Evolutionary conservation across 2,888 invertebrate genomes (phyloP), one percentile per base, ranked within the genome.

Genomic region (Ctena decussata): DNA sequence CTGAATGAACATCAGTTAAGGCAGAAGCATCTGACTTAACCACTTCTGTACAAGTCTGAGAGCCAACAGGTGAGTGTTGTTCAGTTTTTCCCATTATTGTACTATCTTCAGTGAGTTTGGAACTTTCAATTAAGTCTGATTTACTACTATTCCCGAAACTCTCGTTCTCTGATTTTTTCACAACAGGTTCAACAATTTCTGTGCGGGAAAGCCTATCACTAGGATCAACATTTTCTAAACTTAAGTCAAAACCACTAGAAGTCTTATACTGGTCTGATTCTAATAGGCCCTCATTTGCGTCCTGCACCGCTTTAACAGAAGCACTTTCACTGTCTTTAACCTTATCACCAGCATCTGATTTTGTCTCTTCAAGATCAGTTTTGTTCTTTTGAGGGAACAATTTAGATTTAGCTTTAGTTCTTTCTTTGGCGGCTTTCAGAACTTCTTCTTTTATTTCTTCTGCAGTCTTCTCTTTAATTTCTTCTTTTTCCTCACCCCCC

Each of bases 401-500:
- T 73, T 86, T 86, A 39, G 86, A 78, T 44, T 86, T 87, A 44
- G 86, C 86, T 70, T 87, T 87, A 32, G 85, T 77, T 74, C 83
- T 88, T 60, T 88, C 88, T 75, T 88, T 88, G 35, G 88, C 88
- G 53, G 85, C 88, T 84, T 85, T 88, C 39, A 88, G 69, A 27
- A 88, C 88, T 73, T 88, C 88, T n/a, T 65, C 57, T 41, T 87
- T 88, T 1, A 88, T 88, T 77, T 88, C 88, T 41, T 88, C 88
- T 77, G 88, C 84, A 53, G 88, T 81, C 71, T 88, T 89, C 80
- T 79, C 84, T 70, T 69, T 75, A 27, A 69, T 72, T 21, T 89
- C 85, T n/a, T 65, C 70, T 18, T 46, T 78, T 37, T 74, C 79
- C 39, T 81, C 49, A 21, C 69, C 70, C n/a, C 65, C 71, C 32